A percentile compares a stretch with the other conserved stretches of the same genome.
These are phyloP conservation scores for Pristionchus mayeri DNA, from an alignment of 2,888 invertebrate species.

Conservation along the genomic window DNA sequence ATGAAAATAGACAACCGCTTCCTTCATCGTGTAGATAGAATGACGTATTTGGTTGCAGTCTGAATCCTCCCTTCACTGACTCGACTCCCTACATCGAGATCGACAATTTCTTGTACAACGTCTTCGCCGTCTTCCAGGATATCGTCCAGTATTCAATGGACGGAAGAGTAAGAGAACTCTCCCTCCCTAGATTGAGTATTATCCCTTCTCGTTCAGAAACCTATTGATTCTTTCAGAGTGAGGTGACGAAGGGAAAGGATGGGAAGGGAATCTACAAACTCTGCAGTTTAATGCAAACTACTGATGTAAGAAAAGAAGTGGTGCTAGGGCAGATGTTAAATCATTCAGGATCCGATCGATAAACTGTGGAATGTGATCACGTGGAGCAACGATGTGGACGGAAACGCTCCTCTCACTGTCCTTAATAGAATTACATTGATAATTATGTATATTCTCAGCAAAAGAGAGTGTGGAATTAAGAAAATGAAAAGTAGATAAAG, in stretches of 20 bases:
- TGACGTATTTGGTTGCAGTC: conserved; percentile 52
- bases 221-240: conserved; percentile 51
- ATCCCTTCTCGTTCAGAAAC: no score
- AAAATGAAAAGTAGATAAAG: no score
- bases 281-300: conserved; percentile 55
- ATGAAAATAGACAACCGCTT: background rate
- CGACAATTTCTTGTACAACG: conserved; percentile 67
- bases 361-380: conserved; percentile 58
- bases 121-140: conserved; percentile 62
- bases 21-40: background rate
- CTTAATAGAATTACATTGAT: no score
- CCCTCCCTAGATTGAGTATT: background rate
- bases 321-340: background rate
- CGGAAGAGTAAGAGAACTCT: conserved; percentile 57
- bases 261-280: conserved; percentile 55
- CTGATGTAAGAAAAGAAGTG: background rate
- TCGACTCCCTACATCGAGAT: conserved; percentile 59
- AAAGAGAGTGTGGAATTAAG: no score
- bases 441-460: background rate
- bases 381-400: conserved; percentile 51
- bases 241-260: conserved; percentile 49
- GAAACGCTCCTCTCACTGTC: background rate
- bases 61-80: conserved; percentile 58
- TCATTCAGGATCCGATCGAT: conserved; percentile 52
- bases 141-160: conserved; percentile 65